Evolutionary conservation across 2,888 invertebrate genomes (phyloP).

Genomic region (Parochlus steinenii): DNA sequence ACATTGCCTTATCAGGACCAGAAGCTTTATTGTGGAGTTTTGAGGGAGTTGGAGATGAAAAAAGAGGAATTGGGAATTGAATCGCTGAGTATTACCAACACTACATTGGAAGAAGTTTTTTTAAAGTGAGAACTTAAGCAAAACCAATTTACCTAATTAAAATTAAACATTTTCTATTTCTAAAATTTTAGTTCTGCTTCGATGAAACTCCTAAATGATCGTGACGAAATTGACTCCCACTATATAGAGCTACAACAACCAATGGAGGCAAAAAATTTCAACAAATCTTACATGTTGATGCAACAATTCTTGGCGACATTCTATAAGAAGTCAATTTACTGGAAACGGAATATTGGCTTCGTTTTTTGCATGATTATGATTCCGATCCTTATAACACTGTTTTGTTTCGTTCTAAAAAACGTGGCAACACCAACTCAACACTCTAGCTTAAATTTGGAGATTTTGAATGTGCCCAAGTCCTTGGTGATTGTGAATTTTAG

Average conservation of each 20-base stretch:
- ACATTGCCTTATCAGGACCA: slow-evolving; percentile 38
- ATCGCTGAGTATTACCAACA: slow-evolving; percentile 67
- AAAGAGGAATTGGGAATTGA: slow-evolving; percentile 46
- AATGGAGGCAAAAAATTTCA: slow-evolving; percentile 11
- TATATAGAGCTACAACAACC: slow-evolving; percentile 3
- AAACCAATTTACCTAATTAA: slow-evolving; percentile 11
- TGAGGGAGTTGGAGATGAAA: slow-evolving; percentile 42
- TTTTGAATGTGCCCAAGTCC: slow-evolving; percentile 3
- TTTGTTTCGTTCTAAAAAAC: slow-evolving; percentile 9
- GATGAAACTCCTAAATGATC: not conserved
- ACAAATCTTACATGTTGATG: slow-evolving; percentile 12
- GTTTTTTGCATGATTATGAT: slow-evolving; percentile 9
- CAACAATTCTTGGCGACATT: slow-evolving; percentile 23
- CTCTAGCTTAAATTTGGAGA: not conserved
- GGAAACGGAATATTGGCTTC: slow-evolving; percentile 9
- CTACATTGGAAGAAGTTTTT: slow-evolving; percentile 88
- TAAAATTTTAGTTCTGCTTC: not conserved
- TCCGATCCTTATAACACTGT: slow-evolving; percentile 9
- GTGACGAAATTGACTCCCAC: not conserved
- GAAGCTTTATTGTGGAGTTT: slow-evolving; percentile 39
- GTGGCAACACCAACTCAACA: slow-evolving; percentile 5
- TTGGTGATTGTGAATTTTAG: slow-evolving; percentile 9
- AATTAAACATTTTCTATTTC: not conserved
- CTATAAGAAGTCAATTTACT: slow-evolving; percentile 25
- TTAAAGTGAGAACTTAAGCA: slow-evolving; percentile 40